phyloP scores from a whole-genome alignment of 1,140 invertebrate genomes.

The Eurosta solidaginis region DNA sequence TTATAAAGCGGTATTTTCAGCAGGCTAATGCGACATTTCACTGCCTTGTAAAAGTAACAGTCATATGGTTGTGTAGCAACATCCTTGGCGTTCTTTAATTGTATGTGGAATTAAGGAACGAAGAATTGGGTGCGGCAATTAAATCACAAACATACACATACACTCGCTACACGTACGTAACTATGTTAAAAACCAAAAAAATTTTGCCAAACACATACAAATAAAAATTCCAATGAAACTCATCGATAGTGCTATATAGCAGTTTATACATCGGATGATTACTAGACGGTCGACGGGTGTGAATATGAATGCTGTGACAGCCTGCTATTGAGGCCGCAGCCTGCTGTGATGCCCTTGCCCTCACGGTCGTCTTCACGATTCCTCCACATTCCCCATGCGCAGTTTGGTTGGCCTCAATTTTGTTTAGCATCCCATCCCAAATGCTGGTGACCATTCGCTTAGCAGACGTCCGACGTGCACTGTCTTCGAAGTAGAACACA shows the following conservation, averaged over 20 bases:
- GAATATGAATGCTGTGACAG: slow-evolving; percentile 21
- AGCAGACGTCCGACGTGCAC: neutral
- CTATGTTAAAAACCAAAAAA: neutral
- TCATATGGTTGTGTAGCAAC: too few species aligned
- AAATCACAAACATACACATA: neutral
- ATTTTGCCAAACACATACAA: slow-evolving; percentile 4
- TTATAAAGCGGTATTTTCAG: too few species aligned
- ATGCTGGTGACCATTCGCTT: neutral
- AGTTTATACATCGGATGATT: too few species aligned
- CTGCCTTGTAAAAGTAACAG: too few species aligned
- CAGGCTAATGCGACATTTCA: too few species aligned
- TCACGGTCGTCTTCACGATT: neutral
- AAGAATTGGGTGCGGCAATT: slow-evolving; percentile 22
- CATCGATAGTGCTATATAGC: too few species aligned
- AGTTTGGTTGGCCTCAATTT: neutral
- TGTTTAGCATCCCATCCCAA: neutral
- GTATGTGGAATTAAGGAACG: neutral
- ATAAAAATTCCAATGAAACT: slow-evolving; percentile 26
- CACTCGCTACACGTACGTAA: neutral
- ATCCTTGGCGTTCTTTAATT: neutral
- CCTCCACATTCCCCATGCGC: too few species aligned
- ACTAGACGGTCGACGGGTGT: neutral
- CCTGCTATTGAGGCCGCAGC: neutral
- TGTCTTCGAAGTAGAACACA: neutral
- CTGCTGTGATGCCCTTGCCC: neutral